These are phyloP conservation scores for Nycteola revayana DNA, from an alignment of 2,888 invertebrate genomes.

Conservation along the genomic window DNA sequence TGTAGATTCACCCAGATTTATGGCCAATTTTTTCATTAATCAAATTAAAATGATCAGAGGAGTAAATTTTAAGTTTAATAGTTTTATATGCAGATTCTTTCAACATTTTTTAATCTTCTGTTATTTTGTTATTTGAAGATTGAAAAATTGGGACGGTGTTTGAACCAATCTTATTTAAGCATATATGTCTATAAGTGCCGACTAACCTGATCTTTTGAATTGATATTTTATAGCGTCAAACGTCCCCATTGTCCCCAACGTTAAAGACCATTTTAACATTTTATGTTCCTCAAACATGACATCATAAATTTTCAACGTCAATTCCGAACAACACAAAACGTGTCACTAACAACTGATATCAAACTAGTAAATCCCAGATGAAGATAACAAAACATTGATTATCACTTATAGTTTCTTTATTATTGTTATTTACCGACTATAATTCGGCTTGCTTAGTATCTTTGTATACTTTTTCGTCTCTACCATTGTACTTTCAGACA, in stretches of 20 bases:
- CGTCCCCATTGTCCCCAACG: conserved; percentile 9
- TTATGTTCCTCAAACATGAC: conserved; percentile 34
- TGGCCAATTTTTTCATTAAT: no score
- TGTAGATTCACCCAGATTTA: no score
- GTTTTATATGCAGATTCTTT: no score
- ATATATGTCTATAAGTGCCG: conserved; percentile 26
- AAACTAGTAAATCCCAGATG: conserved; percentile 26
- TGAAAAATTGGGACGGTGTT: no score
- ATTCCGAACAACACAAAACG: conserved; percentile 53
- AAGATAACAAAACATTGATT: conserved; percentile 32
- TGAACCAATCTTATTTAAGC: conserved; percentile 17
- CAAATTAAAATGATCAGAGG: no score
- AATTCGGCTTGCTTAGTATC: no score
- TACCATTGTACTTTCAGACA: no score
- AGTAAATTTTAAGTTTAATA: no score
- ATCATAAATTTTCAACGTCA: conserved; percentile 55
- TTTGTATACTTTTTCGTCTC: no score
- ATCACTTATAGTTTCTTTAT: conserved; percentile 19
- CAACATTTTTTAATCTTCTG: no score
- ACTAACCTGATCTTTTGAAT: conserved; percentile 17
- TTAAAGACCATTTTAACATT: conserved; percentile 16
- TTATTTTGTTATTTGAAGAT: no score
- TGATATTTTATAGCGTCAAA: conserved; percentile 19
- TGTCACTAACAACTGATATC: conserved; percentile 39
- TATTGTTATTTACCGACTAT: no score